These are phyloP conservation scores for Eristalis pertinax DNA, from an alignment of 2,888 invertebrate species.

Conservation along the genomic window DNA sequence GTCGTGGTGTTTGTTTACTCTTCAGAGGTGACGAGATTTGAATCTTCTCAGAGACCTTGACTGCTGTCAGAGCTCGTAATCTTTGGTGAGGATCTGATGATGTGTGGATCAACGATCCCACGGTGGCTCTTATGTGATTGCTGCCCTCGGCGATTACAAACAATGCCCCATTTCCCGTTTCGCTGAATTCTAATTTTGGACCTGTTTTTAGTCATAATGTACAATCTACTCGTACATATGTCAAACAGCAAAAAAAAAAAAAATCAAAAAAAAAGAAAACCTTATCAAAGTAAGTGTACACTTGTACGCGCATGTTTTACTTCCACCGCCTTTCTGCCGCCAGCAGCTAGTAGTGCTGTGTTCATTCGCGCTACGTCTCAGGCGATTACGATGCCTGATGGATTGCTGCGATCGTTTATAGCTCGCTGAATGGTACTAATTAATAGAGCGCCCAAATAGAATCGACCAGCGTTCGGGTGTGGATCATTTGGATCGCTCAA, in stretches of 20 bases:
- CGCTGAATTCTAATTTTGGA: too few species aligned
- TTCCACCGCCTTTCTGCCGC: not conserved
- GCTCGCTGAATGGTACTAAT: slow-evolving; percentile 18
- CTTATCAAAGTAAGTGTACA: not conserved
- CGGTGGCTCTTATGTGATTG: too few species aligned
- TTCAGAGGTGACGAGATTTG: not conserved
- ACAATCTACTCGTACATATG: not conserved
- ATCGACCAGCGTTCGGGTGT: not conserved
- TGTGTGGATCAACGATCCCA: too few species aligned
- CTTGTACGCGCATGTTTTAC: not conserved
- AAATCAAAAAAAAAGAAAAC: not conserved
- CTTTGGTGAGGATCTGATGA: not conserved
- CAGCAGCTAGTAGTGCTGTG: not conserved
- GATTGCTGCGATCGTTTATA: slow-evolving; percentile 13
- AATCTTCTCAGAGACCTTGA: not conserved
- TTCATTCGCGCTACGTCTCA: not conserved
- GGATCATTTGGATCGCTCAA: not conserved
- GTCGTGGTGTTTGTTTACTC: slow-evolving; percentile 14
- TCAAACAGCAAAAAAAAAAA: not conserved
- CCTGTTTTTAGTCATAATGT: too few species aligned
- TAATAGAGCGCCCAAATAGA: slow-evolving; percentile 20
- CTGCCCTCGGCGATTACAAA: too few species aligned
- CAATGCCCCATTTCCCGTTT: too few species aligned
- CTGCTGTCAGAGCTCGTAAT: not conserved
- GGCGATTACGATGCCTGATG: slow-evolving; percentile 20